Percentiles rank a stretch among this genome's conserved stretches.
Evolutionary conservation across 1,140 invertebrate genomes (phyloP).

Genomic region (Rhopalosiphum maidis): DNA sequence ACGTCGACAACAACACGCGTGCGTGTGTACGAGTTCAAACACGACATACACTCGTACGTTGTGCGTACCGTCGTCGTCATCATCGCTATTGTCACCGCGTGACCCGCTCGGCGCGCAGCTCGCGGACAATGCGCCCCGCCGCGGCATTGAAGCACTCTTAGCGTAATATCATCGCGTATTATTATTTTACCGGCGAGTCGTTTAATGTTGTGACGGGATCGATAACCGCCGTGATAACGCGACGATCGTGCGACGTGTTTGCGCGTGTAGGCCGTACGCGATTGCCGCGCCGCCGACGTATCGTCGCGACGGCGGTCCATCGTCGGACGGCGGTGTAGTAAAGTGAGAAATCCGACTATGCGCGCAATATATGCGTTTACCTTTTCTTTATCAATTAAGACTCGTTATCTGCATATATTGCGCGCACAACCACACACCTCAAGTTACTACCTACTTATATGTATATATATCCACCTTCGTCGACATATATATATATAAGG

Average conservation of each 20-base stretch:
- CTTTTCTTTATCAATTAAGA: too few species aligned
- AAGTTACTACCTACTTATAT: too few species aligned
- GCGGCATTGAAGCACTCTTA: background rate
- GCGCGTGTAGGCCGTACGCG: too few species aligned
- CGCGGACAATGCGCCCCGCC: background rate
- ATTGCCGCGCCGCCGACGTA: background rate
- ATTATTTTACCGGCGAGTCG: background rate
- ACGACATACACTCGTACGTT: background rate
- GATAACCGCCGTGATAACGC: background rate
- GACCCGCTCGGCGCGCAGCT: background rate
- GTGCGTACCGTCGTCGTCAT: too few species aligned
- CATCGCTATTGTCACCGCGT: background rate
- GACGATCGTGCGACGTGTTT: background rate
- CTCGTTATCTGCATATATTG: too few species aligned
- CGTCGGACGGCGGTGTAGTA: too few species aligned
- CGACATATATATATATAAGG: too few species aligned
- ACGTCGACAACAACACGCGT: background rate
- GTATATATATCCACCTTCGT: too few species aligned
- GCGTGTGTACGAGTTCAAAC: background rate
- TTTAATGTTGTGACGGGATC: background rate
- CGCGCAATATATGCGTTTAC: too few species aligned
- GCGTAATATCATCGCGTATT: background rate
- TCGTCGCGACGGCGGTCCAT: background rate
- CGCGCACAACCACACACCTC: too few species aligned
- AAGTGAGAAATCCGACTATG: too few species aligned